Evolutionary conservation across 2,797 vertebrate species (phyloP).

Genomic region (Ataeniobius toweri): DNA sequence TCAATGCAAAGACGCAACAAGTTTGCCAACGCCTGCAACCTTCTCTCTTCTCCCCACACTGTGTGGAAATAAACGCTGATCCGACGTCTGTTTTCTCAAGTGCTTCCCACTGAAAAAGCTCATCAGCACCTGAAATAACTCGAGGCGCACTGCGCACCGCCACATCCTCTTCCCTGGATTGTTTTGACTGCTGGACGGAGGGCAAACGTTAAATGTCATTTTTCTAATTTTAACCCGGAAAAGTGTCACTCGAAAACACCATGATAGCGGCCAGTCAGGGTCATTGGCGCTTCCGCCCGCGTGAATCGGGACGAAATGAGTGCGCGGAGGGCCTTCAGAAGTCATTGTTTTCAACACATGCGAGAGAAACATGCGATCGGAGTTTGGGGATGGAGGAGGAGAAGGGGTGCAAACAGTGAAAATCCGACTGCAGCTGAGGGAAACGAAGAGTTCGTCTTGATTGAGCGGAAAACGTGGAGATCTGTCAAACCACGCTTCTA

Average conservation of each 20-base stretch:
- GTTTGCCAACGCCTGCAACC: too few relatives aligned
- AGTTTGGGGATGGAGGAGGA: conserved; percentile 9
- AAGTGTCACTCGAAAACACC: conserved; percentile 84
- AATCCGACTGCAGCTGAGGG: neutral
- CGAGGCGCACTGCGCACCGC: conserved; percentile 66
- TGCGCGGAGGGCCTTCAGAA: conserved; percentile 55
- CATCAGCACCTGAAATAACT: conserved; percentile 81
- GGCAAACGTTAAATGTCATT: conserved; percentile 76
- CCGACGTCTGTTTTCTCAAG: conserved; percentile 44
- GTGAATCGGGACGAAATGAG: conserved; percentile 75
- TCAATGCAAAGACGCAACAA: neutral
- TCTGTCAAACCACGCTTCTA: neutral
- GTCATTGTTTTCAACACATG: conserved; percentile 63
- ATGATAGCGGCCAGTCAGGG: conserved; percentile 79
- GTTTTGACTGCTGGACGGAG: conserved; percentile 83
- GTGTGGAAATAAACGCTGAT: conserved; percentile 13
- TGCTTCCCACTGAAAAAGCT: conserved; percentile 65
- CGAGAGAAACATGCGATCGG: conserved; percentile 46
- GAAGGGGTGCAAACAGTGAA: neutral
- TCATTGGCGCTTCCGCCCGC: conserved; percentile 76
- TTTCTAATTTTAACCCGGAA: conserved; percentile 86
- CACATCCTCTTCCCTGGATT: conserved; percentile 87
- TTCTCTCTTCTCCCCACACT: neutral
- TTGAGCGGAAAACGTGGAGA: neutral
- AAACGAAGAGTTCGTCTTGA: neutral